Evolutionary conservation across 2,888 invertebrate genomes (phyloP).

Genomic region (Tetragonisca angustula): DNA sequence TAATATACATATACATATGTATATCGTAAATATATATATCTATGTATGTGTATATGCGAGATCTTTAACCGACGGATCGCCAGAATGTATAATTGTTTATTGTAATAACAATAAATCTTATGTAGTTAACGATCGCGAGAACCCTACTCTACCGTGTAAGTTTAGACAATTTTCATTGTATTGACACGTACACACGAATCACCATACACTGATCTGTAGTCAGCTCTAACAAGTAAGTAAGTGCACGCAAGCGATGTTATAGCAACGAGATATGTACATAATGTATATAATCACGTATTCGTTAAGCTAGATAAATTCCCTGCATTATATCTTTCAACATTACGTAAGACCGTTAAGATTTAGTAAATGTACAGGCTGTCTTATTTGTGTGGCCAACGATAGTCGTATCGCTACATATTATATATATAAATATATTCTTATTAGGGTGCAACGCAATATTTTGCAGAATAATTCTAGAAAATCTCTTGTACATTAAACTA

Average conservation of each 20-base stretch:
- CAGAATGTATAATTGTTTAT: conserved; percentile 66
- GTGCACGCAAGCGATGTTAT: conserved; percentile 74
- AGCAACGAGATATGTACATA: conserved; percentile 79
- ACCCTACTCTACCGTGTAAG: conserved; percentile 71
- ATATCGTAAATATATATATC: conserved; percentile 14
- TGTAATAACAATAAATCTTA: conserved; percentile 67
- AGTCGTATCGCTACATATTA: conserved; percentile 67
- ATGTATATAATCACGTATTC: conserved; percentile 79
- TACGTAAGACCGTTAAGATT: conserved; percentile 75
- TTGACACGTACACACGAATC: conserved; percentile 48
- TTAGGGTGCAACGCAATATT: conserved; percentile 60
- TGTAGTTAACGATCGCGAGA: conserved; percentile 67
- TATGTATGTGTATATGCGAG: conserved; percentile 55
- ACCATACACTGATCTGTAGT: conserved; percentile 70
- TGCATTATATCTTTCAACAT: conserved; percentile 80
- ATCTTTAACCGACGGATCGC: conserved; percentile 66
- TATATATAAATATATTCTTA: conserved; percentile 31
- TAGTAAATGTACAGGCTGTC: conserved; percentile 80
- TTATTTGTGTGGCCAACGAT: conserved; percentile 78
- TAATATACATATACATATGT: conserved; percentile 22
- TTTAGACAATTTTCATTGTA: conserved; percentile 77
- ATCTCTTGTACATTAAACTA: conserved; percentile 49
- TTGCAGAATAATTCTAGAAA: conserved; percentile 54
- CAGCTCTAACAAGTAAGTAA: conserved; percentile 69
- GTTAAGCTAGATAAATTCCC: conserved; percentile 77